Evolutionary conservation across 92 coral and sea anemone genomes (phyloP), one percentile per base, ranked within the genome.

Genomic region (Paragorgia papillata): DNA sequence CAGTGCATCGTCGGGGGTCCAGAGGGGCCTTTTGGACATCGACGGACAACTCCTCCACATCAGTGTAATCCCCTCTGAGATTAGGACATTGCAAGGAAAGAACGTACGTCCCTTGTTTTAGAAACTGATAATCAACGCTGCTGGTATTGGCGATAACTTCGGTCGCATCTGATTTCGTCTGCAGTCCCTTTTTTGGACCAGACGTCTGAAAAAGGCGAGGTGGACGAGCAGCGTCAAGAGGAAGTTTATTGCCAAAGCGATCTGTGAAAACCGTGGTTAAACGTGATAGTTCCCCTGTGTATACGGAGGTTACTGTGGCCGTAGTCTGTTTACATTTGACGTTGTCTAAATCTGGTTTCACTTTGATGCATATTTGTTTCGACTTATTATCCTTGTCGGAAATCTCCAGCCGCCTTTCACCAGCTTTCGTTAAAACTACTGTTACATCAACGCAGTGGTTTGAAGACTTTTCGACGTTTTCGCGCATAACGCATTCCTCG

Each of bases 11-110:
- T 7, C 24, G 19, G 24, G 29, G 20, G 29, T 68, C 75, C 14
- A 68, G 30, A 24, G 58, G 39, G 54, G 60, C 75, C 26, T 68
- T 22, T 24, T 68, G 75, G 32, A 68, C 75, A 48, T 54, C 26
- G 41, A 46, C 54, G 22, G 75, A 44, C 25, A 68, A 46, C 25
- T 24, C 25, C 1, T 54, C 54, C 10, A 19, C 59, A 32, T 17
- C 37, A 12, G 7, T 24, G 54, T 27, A 0, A 5, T 46, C 5
- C 14, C 59, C 59, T 7, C 48, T 35, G 21, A 26, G 37, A 44
- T 46, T 1, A 0, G 39, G 39, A 46, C 53, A 46, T 15, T 46
- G 53, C 29, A 68, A 68, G 20, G 58, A 49, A 21, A 68, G 13
- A 27, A 14, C 39, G 60, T 46, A 68, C 9, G n/a, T 48, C 10